phyloP scores from a whole-genome alignment of 1,140 invertebrate genomes.

The Maconellicoccus hirsutus region DNA sequence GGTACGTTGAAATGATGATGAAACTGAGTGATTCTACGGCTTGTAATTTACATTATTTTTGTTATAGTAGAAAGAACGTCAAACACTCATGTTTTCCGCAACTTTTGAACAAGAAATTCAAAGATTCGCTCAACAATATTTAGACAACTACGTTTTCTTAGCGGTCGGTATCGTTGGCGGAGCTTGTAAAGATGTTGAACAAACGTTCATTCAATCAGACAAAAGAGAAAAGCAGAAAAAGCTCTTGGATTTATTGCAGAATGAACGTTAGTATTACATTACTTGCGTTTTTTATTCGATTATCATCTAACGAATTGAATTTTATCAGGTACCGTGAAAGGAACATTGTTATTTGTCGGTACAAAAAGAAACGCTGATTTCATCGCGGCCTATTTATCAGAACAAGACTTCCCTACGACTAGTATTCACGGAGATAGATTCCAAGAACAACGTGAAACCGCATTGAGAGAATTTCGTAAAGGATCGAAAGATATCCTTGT shows the following conservation, averaged over 20 bases:
- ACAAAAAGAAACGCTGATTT: slow-evolving; percentile 97
- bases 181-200: slow-evolving; percentile 79
- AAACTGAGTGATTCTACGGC: not conserved
- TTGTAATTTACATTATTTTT: slow-evolving; percentile 13
- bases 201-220: slow-evolving; percentile 62
- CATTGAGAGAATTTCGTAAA: slow-evolving; percentile 78
- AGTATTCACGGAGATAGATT: slow-evolving; percentile 97
- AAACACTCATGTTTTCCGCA: slow-evolving; percentile 98
- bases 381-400: slow-evolving; percentile 81
- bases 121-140: slow-evolving; percentile 85
- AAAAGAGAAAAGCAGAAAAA: slow-evolving; percentile 61
- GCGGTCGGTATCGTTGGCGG: slow-evolving; percentile 93
- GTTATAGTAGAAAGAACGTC: slow-evolving; percentile 57
- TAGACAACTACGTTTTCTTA: slow-evolving; percentile 96
- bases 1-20: not conserved
- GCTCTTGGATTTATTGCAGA: slow-evolving; percentile 56
- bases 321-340: slow-evolving; percentile 13
- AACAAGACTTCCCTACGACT: slow-evolving; percentile 85
- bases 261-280: slow-evolving; percentile 37
- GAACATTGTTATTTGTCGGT: slow-evolving; percentile 93
- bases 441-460: slow-evolving; percentile 91
- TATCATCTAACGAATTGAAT: no score
- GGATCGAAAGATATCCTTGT: slow-evolving; percentile 91
- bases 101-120: slow-evolving; percentile 99
- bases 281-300: not conserved